Base-by-base conservation (phyloP, 2,797 vertebrate species). In the Anguilla pacifica region DNA sequence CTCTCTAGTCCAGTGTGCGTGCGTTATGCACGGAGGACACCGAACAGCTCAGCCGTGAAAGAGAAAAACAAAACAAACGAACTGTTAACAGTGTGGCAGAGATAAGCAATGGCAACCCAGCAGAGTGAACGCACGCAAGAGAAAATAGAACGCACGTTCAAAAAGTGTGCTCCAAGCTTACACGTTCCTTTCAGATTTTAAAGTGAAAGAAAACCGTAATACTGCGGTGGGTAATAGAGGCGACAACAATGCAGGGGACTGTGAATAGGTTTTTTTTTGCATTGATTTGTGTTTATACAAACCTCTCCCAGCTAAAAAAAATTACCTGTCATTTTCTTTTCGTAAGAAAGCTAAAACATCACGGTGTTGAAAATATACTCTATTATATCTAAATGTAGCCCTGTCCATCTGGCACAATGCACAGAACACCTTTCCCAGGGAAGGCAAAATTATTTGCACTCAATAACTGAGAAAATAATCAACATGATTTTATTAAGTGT, bases 281-380 rank as follows among this genome's bases (percentile, higher is more conserved):
- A 4, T 61, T 61, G 1, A 61, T 22, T 17, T 61, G 15, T 61
- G 17, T n/a, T 83, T 22, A 70, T 3, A 11, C 86, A 83, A 25
- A 51, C 39, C 39, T 77, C 43, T 17, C 57, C 83, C 43, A 43
- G 57, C 72, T 13, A n/a, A 81, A 53, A 83, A 49, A 61, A 39
- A 39, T 43, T 19, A 22, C 43, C 79, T 83, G 79, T 70, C 79
- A 83, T 87, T 84, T 84, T 70, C 43, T 61, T 64, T 28, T 61
- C 57, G n/a, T 39, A 6, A 70, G 31, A 61, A 87, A 57, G 46
- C 17, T 82, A 83, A 39, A 31, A 82, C 49, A 61, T 81, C 46
- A 67, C 19, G n/a, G 59, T 19, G 59, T 25, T 61, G 13, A 25
- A 17, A 61, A 2, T 61, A 61, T 22, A 19, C 59, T 19, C 17